Base-by-base conservation (phyloP, 2,888 invertebrate genomes). In the Ethmia dodecea region DNA sequence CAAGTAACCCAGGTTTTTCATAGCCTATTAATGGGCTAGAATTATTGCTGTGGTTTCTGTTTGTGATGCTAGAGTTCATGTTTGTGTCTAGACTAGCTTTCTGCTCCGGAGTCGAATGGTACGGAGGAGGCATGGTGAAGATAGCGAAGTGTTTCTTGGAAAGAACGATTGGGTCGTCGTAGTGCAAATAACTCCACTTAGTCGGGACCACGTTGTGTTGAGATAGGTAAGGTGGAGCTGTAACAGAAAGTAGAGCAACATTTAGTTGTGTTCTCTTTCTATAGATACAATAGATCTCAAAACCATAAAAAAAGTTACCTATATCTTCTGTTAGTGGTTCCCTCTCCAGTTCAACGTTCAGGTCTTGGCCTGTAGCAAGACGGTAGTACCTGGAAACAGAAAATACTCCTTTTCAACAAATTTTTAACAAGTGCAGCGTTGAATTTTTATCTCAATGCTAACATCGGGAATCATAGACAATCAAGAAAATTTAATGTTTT, bases 171-270 rank as follows among this genome's bases (percentile, higher is more conserved):
- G 86, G 68, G 35, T 81, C 78, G 13, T 80, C 77, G 48, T 53
- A 70, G 45, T 83, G 65, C 31, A 90, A 60, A 62, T 95, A 96
- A 64, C 93, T 95, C 96, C 96, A 96, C 52, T 90, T 89, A 26
- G 93, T 89, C 8, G 94, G 92, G 13, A 93, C 86, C 22, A 96
- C 95, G 49, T 91, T 91, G 72, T 96, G 96, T 63, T 93, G 92
- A 4, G 93, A 91, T 45, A 94, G 87, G 76, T 94, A 96, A 2
- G 93, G 91, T 12, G 95, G 95, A 35, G 95, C 94, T 89, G 89
- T 31, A 10, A 12, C 26, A 26, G 26, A 26, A 10, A 11, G n/a
- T 6, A 10, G 10, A 18, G 18, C 5, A 8, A 18, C 5, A 18
- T 5, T 5, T 5, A 18, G 18, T 5, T 18, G 18, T 18, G 5